Conservation (phyloP, 2,113 vertebrate species). For the Lonchura striata region DNA sequence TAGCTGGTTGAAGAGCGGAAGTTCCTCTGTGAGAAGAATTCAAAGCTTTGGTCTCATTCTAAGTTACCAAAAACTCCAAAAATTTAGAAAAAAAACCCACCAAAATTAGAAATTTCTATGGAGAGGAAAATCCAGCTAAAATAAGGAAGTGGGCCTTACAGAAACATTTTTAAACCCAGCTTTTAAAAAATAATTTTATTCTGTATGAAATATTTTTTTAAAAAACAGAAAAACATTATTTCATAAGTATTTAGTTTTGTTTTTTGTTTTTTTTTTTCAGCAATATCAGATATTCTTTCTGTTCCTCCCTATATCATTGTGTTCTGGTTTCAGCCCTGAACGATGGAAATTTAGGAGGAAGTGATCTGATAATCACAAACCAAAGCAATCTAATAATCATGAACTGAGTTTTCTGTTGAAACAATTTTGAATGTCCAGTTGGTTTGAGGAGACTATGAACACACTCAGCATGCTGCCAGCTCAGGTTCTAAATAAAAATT, state of each 20-base stretch:
- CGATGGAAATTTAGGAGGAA: background rate
- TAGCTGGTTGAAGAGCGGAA: background rate
- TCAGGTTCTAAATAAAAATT: background rate
- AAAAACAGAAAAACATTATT: background rate
- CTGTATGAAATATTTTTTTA: background rate
- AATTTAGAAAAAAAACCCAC: accelerated
- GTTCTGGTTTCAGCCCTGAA: background rate
- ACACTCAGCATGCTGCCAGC: background rate
- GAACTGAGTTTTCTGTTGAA: background rate
- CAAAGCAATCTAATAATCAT: background rate
- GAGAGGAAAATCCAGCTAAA: background rate
- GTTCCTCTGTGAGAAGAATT: background rate
- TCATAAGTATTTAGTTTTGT: background rate
- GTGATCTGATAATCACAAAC: background rate
- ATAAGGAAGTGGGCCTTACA: background rate
- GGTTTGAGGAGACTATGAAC: background rate
- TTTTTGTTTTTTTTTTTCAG: background rate
- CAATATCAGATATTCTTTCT: background rate
- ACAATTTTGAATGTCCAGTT: background rate
- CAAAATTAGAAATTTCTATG: background rate
- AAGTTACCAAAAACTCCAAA: background rate
- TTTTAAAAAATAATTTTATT: background rate
- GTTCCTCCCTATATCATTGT: background rate
- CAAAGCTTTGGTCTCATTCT: background rate
- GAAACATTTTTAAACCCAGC: background rate